Base-by-base conservation (phyloP, 2,113 vertebrate genomes). In the Bothrops jararaca region DNA sequence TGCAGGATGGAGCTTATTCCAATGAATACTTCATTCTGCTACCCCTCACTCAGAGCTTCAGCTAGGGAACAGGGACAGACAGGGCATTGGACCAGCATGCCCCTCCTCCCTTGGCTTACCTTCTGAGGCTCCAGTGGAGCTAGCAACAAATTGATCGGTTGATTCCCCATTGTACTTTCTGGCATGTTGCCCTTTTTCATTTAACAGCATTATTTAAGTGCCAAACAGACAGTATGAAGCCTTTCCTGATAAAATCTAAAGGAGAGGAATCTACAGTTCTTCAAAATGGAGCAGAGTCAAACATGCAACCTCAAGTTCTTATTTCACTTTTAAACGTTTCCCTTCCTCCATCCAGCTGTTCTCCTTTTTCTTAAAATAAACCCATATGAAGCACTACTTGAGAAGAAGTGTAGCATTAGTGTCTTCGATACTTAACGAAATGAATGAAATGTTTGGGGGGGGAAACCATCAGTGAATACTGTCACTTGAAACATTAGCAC, bases 1-100 rank as follows among this genome's bases (percentile, higher is more conserved):
- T 54, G 50, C 85, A 74, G 85, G 58, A 52, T 54, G 58, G 57
- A 87, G 34, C 85, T 53, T 90, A 39, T 87, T 86, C 85, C 74
- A 90, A 56, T 87, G 39, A 88, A 93, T 6, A 9, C 80, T 90
- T 90, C 92, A 45, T 90, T 58, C 50, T 45, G 89, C 80, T 86
- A 48, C 54, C 45, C 56, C 56, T 90, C 80, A 90, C 45, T 64
- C 57, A 56, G 89, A 90, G 56, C 74, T 64, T 48, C 89, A 64
- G 34, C 53, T 50, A 53, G 48, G n/a, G 54, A 86, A 89, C n/a
- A 39, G 45, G 60, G n/a, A 90, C 48, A 90, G 92, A 42, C 80
- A 10, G 54, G 8, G 13, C 74, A 64, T 34, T 56, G 42, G 92
- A 74, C 39, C 52, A 85, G 13, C 24, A 80, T 20, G 34, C 24